Percentiles rank a stretch among this genome's conserved stretches.
These are phyloP conservation scores for Rhagium mordax DNA, from an alignment of 2,888 invertebrate genomes.

Conservation along the genomic window DNA sequence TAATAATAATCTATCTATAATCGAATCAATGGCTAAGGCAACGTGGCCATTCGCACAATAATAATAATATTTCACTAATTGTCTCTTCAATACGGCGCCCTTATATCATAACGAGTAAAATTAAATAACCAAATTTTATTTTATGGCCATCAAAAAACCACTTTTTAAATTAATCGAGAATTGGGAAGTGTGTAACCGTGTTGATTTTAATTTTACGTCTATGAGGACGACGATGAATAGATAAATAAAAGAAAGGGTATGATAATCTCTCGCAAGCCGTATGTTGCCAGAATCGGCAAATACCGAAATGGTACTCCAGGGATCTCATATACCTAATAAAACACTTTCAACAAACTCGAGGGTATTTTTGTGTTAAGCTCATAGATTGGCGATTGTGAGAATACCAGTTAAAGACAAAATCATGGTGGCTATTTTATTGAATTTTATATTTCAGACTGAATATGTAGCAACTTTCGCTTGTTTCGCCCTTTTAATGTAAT, in stretches of 20 bases:
- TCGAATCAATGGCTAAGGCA: too few relatives aligned
- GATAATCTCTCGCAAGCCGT: constrained; percentile 48
- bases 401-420: constrained; percentile 42
- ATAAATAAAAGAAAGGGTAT: constrained; percentile 55
- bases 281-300: constrained; percentile 55
- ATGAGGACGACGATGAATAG: not conserved
- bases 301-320: constrained; percentile 57
- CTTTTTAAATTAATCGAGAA: too few relatives aligned
- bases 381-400: constrained; percentile 34
- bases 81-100: too few relatives aligned
- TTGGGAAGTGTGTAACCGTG: not conserved
- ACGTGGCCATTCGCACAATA: too few relatives aligned
- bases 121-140: too few relatives aligned
- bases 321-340: constrained; percentile 64
- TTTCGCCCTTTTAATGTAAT: too few relatives aligned
- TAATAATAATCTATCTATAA: too few relatives aligned
- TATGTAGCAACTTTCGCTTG: too few relatives aligned
- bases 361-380: constrained; percentile 40
- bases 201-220: not conserved
- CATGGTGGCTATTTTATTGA: not conserved
- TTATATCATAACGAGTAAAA: too few relatives aligned
- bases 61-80: too few relatives aligned
- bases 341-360: constrained; percentile 60
- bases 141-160: too few relatives aligned
- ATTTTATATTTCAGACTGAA: not conserved